Conservation (phyloP, 2,888 invertebrate species). For the Philaethria dido region DNA sequence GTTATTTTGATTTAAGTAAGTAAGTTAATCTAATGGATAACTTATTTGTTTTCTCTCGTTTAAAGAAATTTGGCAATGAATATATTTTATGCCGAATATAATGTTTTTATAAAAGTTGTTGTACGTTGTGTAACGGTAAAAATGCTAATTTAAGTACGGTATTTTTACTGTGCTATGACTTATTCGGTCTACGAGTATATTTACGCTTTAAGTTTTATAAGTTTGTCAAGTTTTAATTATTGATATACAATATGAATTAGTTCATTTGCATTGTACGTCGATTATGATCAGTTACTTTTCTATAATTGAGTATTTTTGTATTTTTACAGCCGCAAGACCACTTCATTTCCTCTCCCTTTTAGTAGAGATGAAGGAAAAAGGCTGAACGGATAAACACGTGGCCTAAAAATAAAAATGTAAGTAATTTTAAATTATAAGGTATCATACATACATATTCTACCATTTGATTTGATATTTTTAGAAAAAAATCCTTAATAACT, state of each 20-base stretch:
- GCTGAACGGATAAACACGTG: constrained; percentile 63
- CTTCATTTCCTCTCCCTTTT: constrained; percentile 53
- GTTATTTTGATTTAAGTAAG: not conserved
- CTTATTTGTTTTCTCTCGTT: not conserved
- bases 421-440: constrained; percentile 47
- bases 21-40: not conserved
- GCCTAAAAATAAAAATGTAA: constrained; percentile 76
- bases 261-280: too few relatives aligned
- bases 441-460: not conserved
- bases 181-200: not conserved
- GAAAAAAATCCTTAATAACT: not conserved
- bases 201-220: not conserved
- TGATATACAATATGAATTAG: not conserved
- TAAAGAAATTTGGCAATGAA: not conserved
- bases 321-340: constrained; percentile 56
- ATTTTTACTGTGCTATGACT: constrained; percentile 2
- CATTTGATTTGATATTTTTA: not conserved
- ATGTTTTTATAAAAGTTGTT: not conserved
- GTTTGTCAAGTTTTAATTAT: too few relatives aligned
- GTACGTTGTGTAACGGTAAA: constrained; percentile 4
- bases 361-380: constrained; percentile 78
- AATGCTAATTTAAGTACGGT: constrained; percentile 10
- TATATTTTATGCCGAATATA: not conserved
- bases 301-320: constrained; percentile 20
- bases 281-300: not conserved